These are phyloP conservation scores for Ctenochaetus hawaiiensis DNA, from an alignment of 2,797 vertebrate genomes.

Conservation along the genomic window DNA sequence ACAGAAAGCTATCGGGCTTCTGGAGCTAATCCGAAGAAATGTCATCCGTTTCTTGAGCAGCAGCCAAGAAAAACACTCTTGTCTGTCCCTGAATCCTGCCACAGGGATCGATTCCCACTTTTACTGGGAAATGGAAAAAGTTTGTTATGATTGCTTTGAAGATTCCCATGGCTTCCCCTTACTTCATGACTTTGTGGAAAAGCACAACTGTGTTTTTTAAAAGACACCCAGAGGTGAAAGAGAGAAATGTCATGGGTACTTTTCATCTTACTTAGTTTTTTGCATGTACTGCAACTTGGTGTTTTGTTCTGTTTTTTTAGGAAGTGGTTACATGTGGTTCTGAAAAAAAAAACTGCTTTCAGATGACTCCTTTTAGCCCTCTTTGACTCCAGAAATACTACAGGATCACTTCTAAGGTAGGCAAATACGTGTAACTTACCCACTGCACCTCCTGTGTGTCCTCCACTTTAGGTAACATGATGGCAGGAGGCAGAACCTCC, in stretches of 20 bases:
- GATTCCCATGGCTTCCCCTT: constrained; percentile 79
- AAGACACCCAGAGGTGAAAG: constrained; percentile 58
- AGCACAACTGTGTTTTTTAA: constrained; percentile 64
- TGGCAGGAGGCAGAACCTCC: constrained; percentile 90
- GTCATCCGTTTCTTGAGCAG: constrained; percentile 78
- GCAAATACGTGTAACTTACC: constrained; percentile 81
- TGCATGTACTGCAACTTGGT: constrained; percentile 27
- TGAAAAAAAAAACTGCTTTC: not conserved
- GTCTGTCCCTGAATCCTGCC: constrained; percentile 71
- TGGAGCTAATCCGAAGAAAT: constrained; percentile 78
- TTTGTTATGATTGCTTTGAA: constrained; percentile 86
- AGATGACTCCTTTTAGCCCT: not conserved
- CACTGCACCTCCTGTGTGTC: constrained; percentile 90
- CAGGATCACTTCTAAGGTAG: not conserved
- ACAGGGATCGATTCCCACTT: constrained; percentile 79
- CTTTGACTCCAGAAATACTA: not conserved
- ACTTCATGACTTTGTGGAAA: constrained; percentile 72
- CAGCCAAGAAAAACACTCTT: constrained; percentile 79
- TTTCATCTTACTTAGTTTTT: constrained; percentile 51
- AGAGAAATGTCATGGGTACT: constrained; percentile 64
- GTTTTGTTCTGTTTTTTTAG: constrained; percentile 13
- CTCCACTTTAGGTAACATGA: constrained; percentile 99
- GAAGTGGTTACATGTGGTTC: constrained; percentile 4
- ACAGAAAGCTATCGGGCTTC: constrained; percentile 73
- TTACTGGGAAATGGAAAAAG: constrained; percentile 81